These are phyloP conservation scores for Gambusia holbrooki DNA, from an alignment of 2,113 vertebrate species.

Conservation along the genomic window DNA sequence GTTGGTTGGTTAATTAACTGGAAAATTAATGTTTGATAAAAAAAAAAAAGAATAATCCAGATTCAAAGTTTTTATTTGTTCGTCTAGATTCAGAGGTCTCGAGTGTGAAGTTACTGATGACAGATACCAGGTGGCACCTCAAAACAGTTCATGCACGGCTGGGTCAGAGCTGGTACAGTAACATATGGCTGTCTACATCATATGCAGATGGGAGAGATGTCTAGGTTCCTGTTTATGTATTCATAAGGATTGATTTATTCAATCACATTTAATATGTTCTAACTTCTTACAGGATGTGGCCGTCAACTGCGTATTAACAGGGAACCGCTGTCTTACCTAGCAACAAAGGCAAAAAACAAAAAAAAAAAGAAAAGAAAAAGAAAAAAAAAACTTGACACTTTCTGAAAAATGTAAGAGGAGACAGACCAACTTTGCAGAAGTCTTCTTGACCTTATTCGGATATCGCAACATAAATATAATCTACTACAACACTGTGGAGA, in stretches of 20 bases:
- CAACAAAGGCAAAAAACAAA: neutral
- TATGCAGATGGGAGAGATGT: neutral
- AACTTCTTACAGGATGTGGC: neutral
- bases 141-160: neutral
- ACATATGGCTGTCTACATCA: neutral
- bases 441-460: constrained; percentile 4
- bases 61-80: neutral
- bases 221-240: constrained; percentile 1
- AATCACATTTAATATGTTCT: neutral
- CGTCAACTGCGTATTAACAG: neutral
- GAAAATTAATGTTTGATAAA: too few species aligned
- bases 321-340: neutral
- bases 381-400: neutral
- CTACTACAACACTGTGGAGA: constrained; percentile 4
- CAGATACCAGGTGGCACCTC: neutral
- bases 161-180: neutral
- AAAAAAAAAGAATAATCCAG: neutral
- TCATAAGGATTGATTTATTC: constrained; percentile 6
- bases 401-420: constrained; percentile 44
- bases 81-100: neutral
- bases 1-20: too few species aligned
- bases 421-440: neutral
- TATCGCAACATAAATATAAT: constrained; percentile 7
- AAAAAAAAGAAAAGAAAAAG: neutral
- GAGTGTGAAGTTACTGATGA: neutral